Evolutionary conservation across 2,888 invertebrate species (phyloP), one percentile per base, ranked within the genome.

Genomic region (Drosophila picticornis): DNA sequence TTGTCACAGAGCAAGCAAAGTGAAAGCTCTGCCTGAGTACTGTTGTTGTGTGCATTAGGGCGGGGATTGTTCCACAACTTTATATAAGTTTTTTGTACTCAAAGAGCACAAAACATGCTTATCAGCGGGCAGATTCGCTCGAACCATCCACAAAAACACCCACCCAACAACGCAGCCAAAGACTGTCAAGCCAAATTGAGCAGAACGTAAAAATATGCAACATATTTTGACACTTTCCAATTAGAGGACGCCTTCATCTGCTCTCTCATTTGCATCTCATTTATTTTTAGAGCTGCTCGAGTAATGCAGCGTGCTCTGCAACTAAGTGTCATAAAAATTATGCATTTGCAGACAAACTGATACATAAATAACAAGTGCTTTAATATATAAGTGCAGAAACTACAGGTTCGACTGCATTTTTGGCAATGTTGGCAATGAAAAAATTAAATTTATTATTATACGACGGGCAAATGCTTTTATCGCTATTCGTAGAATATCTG

Each of bases 1-100:
- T 86, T 88, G 73, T 88, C 75, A 72, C 80, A 75, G 75, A 56
- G 73, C 72, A 90, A 90, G 90, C 88, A 88, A 75, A 53, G 52
- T 64, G 56, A 57, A 66, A 71, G 76, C 73, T 71, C 53, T 62
- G 64, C 32, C 68, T 68, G 40, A 50, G 59, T 27, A 32, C 71
- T 73, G 67, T 88, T 75, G 63, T 63, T 77, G 59, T 67, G 75
- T 67, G 65, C 43, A 53, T n/a, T 53, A n/a, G 11, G 10, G 56
- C 29, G 50, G 59, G 48, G 43, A 34, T 46, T 57, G 56, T 43
- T 31, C 25, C 60, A 56, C 59, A 48, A 52, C 50, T 52, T 58
- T 61, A 32, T 55, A 38, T 56, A 75, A 70, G 70, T 75, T 66
- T 69, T 58, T 61, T 52, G 22, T 40, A 11, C 31, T 4, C 57